phyloP scores from a whole-genome alignment of 2,888 invertebrate species.

The Bombylius discolor region DNA sequence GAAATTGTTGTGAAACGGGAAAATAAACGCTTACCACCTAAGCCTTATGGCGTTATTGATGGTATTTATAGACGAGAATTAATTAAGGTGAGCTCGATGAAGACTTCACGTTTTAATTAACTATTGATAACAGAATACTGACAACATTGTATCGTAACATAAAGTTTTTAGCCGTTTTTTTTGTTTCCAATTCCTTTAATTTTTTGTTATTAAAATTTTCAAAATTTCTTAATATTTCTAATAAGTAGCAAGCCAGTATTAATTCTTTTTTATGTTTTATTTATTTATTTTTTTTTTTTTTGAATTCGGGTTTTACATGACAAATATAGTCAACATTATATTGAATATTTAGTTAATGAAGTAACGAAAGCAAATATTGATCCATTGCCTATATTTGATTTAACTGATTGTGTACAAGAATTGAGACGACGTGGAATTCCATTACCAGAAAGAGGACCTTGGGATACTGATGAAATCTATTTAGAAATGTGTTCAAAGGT shows the following conservation, averaged over 20 bases:
- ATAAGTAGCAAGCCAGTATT: not conserved
- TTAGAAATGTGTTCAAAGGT: slow-evolving; percentile 77
- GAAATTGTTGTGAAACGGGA: slow-evolving; percentile 67
- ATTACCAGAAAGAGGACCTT: slow-evolving; percentile 67
- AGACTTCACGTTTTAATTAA: too few species aligned
- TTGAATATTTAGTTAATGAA: slow-evolving; percentile 84
- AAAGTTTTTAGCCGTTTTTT: too few species aligned
- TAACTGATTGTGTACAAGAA: slow-evolving; percentile 77
- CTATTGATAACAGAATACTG: too few species aligned
- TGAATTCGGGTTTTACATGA: slow-evolving; percentile 35
- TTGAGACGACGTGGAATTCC: slow-evolving; percentile 72
- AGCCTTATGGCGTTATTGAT: slow-evolving; percentile 59
- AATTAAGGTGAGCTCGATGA: slow-evolving; percentile 41
- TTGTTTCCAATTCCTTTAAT: not conserved
- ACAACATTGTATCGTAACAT: too few species aligned
- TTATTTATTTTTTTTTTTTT: slow-evolving; percentile 8
- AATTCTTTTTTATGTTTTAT: too few species aligned
- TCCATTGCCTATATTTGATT: slow-evolving; percentile 77
- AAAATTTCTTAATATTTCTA: not conserved
- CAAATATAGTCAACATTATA: slow-evolving; percentile 71
- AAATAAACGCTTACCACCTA: slow-evolving; percentile 58
- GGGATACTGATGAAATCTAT: slow-evolving; percentile 74
- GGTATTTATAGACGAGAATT: slow-evolving; percentile 50
- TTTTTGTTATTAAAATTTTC: not conserved
- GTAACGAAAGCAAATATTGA: slow-evolving; percentile 75